These are phyloP conservation scores for Sebastes variabilis DNA, from an alignment of 2,797 vertebrate genomes.

Conservation along the genomic window DNA sequence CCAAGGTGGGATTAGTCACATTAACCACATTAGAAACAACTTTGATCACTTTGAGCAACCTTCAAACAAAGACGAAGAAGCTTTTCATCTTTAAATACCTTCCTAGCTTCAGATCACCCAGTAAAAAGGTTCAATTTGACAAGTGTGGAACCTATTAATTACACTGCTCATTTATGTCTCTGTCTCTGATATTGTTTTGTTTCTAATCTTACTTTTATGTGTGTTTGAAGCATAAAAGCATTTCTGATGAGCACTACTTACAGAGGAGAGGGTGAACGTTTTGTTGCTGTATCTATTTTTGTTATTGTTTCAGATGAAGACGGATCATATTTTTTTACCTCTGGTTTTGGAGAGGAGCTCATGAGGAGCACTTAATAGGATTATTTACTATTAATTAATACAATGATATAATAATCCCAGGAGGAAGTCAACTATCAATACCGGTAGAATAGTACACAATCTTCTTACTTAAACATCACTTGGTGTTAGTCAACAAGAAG, in stretches of 20 bases:
- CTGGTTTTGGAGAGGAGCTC: not conserved
- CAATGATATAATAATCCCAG: not conserved
- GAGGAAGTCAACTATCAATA: not conserved
- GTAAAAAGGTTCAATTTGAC: conserved; percentile 1
- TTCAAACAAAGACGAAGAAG: conserved; percentile 9
- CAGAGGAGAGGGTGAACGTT: not conserved
- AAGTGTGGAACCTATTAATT: conserved; percentile 8
- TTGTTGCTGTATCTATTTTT: not conserved
- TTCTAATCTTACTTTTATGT: not conserved
- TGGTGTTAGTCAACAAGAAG: no score
- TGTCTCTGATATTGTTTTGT: not conserved
- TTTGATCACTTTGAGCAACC: conserved; percentile 22
- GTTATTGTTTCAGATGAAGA: not conserved
- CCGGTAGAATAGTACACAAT: not conserved
- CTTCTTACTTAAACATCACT: not conserved
- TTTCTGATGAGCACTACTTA: not conserved
- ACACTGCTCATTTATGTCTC: conserved; percentile 1
- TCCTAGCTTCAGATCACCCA: not conserved
- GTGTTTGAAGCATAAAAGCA: not conserved
- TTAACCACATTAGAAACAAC: conserved; percentile 27
- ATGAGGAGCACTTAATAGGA: not conserved
- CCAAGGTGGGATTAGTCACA: not conserved
- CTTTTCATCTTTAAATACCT: conserved; percentile 5
- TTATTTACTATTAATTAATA: no score
- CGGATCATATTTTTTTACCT: not conserved